These are phyloP conservation scores for Prorops nasuta DNA, from an alignment of 1,140 invertebrate genomes.

Conservation along the genomic window DNA sequence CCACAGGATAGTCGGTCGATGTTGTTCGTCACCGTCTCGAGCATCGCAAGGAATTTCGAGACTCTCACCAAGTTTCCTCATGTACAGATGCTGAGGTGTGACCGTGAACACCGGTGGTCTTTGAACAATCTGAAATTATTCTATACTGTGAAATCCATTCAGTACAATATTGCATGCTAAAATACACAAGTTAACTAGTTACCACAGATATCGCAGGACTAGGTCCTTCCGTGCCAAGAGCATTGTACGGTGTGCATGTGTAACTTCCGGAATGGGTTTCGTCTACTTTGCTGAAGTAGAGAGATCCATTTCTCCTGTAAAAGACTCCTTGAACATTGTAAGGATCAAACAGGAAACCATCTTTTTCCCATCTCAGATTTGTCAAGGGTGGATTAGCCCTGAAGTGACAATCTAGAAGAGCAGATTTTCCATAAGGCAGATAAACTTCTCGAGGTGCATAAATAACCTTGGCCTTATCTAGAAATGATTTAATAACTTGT, in stretches of 20 bases:
- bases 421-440: constrained; percentile 85
- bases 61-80: constrained; percentile 77
- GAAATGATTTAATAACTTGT: constrained; percentile 29
- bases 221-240: constrained; percentile 79
- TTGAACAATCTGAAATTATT: constrained; percentile 67
- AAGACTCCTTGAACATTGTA: constrained; percentile 86
- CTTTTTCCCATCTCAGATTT: constrained; percentile 92
- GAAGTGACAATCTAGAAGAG: constrained; percentile 88
- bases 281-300: constrained; percentile 80
- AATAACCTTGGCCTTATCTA: constrained; percentile 90
- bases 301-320: constrained; percentile 82
- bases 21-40: constrained; percentile 68
- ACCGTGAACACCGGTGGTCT: constrained; percentile 76
- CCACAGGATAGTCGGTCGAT: constrained; percentile 80
- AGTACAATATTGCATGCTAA: not conserved
- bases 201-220: constrained; percentile 81
- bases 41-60: constrained; percentile 84
- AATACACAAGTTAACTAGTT: constrained; percentile 12
- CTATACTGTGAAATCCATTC: not conserved
- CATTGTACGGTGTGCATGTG: constrained; percentile 89
- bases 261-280: constrained; percentile 79
- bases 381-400: constrained; percentile 89
- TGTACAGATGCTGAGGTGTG: constrained; percentile 77
- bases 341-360: constrained; percentile 87
- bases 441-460: constrained; percentile 85